phyloP scores from a whole-genome alignment of 1,140 invertebrate genomes.

The Panagrolaimus sp. region DNA sequence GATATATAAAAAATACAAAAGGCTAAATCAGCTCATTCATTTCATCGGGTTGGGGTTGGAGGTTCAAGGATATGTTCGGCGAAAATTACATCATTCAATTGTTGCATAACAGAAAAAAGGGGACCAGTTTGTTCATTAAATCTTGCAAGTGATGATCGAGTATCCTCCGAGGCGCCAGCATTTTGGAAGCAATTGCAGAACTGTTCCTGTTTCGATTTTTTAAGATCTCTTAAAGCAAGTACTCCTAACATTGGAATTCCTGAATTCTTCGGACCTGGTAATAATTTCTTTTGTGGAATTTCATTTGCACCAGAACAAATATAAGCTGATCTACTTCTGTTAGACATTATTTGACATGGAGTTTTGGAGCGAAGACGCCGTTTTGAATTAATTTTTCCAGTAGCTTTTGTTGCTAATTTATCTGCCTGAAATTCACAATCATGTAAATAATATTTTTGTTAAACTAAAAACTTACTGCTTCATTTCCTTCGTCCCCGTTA shows the following conservation, averaged over 20 bases:
- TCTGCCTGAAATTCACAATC: too few relatives aligned
- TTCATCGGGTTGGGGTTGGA: slow-evolving; percentile 33
- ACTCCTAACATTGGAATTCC: too few relatives aligned
- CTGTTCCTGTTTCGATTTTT: too few relatives aligned
- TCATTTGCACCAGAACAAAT: too few relatives aligned
- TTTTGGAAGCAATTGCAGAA: too few relatives aligned
- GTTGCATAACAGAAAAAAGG: slow-evolving; percentile 45
- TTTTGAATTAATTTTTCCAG: not conserved
- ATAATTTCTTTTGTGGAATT: too few relatives aligned
- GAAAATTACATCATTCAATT: slow-evolving; percentile 47
- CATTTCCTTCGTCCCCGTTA: not conserved
- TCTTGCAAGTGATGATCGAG: slow-evolving; percentile 46
- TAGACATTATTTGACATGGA: not conserved
- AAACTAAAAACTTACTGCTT: too few relatives aligned
- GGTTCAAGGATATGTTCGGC: slow-evolving; percentile 49
- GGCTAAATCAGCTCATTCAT: too few relatives aligned
- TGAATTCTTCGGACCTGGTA: too few relatives aligned
- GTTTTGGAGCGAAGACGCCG: not conserved
- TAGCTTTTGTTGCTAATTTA: not conserved
- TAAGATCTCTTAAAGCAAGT: too few relatives aligned
- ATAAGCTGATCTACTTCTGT: not conserved
- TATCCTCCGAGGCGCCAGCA: slow-evolving; percentile 42
- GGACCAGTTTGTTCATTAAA: slow-evolving; percentile 51
- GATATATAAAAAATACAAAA: too few relatives aligned
- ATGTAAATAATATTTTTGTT: too few relatives aligned